These are phyloP conservation scores for Dioctria rufipes DNA, from an alignment of 2,888 invertebrate genomes.

Conservation along the genomic window DNA sequence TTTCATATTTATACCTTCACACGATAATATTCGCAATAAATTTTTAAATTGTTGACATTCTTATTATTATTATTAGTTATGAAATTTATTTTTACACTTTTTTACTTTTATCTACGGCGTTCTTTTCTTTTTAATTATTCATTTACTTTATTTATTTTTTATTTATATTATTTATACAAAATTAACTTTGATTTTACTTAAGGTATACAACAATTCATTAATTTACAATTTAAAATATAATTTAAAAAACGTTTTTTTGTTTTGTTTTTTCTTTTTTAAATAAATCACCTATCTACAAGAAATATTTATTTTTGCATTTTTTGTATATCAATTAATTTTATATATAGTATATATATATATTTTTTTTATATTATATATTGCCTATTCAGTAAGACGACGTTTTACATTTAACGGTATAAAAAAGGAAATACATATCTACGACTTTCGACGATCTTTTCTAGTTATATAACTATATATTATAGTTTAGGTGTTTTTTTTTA, in stretches of 20 bases:
- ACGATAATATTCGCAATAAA: background rate
- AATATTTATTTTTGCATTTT: constrained; percentile 5
- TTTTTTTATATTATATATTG: constrained; percentile 21
- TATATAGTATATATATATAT: too few relatives aligned
- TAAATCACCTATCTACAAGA: constrained; percentile 46
- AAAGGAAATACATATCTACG: constrained; percentile 17
- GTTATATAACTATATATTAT: too few relatives aligned
- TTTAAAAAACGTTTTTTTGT: constrained; percentile 1
- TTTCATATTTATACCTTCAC: background rate
- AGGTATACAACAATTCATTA: constrained; percentile 10
- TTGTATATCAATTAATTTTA: too few relatives aligned
- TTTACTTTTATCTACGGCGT: background rate
- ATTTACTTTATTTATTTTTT: constrained; percentile 14
- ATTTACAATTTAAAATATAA: constrained; percentile 10
- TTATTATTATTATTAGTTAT: background rate
- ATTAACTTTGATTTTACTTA: constrained; percentile 13
- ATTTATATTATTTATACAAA: constrained; percentile 23
- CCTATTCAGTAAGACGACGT: constrained; percentile 1
- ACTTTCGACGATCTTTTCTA: too few relatives aligned
- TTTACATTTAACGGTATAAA: constrained; percentile 41
- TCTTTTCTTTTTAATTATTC: background rate
- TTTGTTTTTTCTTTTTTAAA: constrained; percentile 14
- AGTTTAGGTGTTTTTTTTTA: background rate
- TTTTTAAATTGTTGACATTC: background rate
- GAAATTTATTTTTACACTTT: background rate